phyloP scores from a whole-genome alignment of 2,113 vertebrate genomes.

The Numenius arquata region DNA sequence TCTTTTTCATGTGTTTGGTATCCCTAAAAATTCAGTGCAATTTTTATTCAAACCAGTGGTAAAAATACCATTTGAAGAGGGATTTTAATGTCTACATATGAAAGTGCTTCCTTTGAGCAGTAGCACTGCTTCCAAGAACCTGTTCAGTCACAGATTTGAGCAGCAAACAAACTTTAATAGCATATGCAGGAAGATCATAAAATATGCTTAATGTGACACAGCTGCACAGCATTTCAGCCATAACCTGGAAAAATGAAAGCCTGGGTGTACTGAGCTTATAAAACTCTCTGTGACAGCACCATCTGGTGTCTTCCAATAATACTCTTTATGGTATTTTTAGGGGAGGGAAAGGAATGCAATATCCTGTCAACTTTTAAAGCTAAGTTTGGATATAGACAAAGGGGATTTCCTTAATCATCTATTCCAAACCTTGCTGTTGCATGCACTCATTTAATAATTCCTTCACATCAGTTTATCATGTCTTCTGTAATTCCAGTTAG shows the following conservation, averaged over 20 bases:
- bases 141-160: neutral
- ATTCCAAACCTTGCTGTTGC: neutral
- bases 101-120: neutral
- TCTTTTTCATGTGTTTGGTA: neutral
- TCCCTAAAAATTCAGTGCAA: neutral
- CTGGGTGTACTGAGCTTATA: neutral
- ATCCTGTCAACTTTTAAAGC: neutral
- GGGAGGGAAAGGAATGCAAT: neutral
- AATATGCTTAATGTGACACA: neutral
- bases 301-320: neutral
- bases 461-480: neutral
- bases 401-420: neutral
- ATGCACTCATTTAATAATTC: neutral
- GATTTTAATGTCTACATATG: neutral
- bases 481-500: neutral
- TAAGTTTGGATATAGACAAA: neutral
- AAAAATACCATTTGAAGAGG: neutral
- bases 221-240: neutral
- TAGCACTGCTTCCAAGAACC: neutral
- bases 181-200: neutral
- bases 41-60: neutral
- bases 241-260: neutral
- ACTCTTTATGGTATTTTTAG: neutral
- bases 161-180: neutral
- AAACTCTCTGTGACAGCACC: neutral